Conservation (phyloP, 1,140 invertebrate species). For the Neotoxoptera formosana region DNA sequence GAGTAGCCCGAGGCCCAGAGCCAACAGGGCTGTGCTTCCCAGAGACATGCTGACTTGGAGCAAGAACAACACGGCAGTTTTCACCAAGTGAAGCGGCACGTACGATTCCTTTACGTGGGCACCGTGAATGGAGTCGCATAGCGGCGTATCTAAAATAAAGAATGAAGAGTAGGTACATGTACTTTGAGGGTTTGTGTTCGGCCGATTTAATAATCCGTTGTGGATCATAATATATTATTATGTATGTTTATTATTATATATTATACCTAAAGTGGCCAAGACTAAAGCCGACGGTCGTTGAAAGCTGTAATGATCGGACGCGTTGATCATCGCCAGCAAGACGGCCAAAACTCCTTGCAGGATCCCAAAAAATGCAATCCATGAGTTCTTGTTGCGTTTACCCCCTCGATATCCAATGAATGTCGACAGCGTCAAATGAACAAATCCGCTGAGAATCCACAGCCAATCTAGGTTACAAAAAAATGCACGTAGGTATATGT, state of each 20-base stretch:
- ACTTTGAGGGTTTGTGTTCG: not conserved
- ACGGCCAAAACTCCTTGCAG: constrained; percentile 42
- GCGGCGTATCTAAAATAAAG: constrained; percentile 43
- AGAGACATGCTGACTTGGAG: constrained; percentile 54
- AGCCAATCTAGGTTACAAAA: constrained; percentile 57
- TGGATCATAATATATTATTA: no score
- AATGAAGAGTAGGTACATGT: no score
- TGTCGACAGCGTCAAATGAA: constrained; percentile 55
- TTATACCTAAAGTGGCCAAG: constrained; percentile 46
- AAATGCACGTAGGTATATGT: not conserved
- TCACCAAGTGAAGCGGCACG: constrained; percentile 48
- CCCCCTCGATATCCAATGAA: constrained; percentile 58
- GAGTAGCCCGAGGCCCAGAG: constrained; percentile 52
- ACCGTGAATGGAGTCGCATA: constrained; percentile 52
- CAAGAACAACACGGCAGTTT: constrained; percentile 40
- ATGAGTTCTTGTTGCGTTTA: constrained; percentile 52
- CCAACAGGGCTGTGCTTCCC: constrained; percentile 39
- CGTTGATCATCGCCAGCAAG: constrained; percentile 36
- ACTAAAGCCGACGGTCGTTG: constrained; percentile 42
- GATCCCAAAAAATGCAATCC: constrained; percentile 58
- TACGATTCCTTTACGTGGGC: not conserved
- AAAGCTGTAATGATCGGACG: constrained; percentile 31
- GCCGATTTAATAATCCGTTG: not conserved
- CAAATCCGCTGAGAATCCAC: constrained; percentile 55
- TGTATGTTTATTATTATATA: not conserved